Evolutionary conservation across 2,888 invertebrate species (phyloP).

Genomic region (Microctonus aethiopoides): DNA sequence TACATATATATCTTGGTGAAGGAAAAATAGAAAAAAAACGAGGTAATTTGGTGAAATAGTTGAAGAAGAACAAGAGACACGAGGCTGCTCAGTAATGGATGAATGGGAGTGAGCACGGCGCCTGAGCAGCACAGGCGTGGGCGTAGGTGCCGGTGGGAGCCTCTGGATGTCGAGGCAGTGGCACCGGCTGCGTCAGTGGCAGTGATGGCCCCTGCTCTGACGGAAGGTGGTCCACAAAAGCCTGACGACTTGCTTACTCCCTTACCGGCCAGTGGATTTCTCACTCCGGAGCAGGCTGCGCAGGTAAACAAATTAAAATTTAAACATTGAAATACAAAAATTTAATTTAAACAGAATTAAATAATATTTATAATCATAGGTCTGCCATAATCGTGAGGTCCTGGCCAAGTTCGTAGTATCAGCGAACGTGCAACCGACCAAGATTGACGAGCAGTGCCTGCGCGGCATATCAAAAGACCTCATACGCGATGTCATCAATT

Average conservation of each 20-base stretch:
- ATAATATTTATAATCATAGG: conserved; percentile 24
- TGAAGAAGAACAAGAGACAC: conserved; percentile 24
- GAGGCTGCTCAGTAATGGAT: conserved; percentile 57
- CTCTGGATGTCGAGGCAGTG: conserved; percentile 67
- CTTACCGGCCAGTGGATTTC: conserved; percentile 63
- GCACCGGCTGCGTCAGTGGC: conserved; percentile 69
- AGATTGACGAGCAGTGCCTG: conserved; percentile 64
- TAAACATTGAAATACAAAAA: background rate
- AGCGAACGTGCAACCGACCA: conserved; percentile 64
- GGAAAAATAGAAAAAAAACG: conserved; percentile 2
- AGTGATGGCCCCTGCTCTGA: conserved; percentile 96
- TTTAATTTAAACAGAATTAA: background rate
- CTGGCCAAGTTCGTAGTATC: conserved; percentile 64
- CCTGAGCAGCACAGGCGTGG: conserved; percentile 57
- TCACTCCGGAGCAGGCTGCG: conserved; percentile 63
- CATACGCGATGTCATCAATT: conserved; percentile 66
- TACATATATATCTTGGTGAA: background rate
- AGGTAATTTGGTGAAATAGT: background rate
- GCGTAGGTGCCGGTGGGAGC: conserved; percentile 60
- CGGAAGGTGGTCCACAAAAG: conserved; percentile 74
- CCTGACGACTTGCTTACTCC: conserved; percentile 64
- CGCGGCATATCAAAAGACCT: conserved; percentile 64
- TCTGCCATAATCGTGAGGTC: conserved; percentile 64
- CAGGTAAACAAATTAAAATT: conserved; percentile 47
- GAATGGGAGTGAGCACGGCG: conserved; percentile 65